Base-by-base conservation (phyloP, 2,113 vertebrate species). In the Pogonocichla stellata region DNA sequence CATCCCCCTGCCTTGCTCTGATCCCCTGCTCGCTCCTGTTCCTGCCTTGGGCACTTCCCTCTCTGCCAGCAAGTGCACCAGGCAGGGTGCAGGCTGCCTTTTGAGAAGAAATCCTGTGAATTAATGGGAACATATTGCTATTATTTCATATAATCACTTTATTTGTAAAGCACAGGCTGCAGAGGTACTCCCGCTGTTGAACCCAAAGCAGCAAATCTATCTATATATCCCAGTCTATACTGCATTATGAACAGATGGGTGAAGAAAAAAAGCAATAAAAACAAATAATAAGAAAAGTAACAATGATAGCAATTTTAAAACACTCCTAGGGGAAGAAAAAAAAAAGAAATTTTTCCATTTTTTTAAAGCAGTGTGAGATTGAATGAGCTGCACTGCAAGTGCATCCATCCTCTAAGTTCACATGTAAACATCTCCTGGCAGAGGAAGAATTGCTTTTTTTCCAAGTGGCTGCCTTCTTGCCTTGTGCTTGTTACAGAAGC, bases 141-240 rank as follows among this genome's bases (percentile, higher is more conserved):
- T 90, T 95, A 91, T 79, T 97, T 86, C 7, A 0, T 90, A 50
- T 78, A 83, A 93, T 81, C 83, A 65, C 77, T 95, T 93, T 72
- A 92, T 96, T 95, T 89, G 83, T 89, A 95, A 91, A 95, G 92
- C 83, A 75, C 94, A 72, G 51, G 77, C 92, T 84, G 86, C 89
- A 92, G n/a, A 92, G 83, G 43, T 88, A 11, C 51, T 92, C 83
- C 83, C 10, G 80, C 95, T 94, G 90, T 53, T 86, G 88, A 93
- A 85, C 85, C 88, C 90, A 90, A 70, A 86, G 86, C 80, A 83
- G 53, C 78, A 95, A 93, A 90, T 78, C 92, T 92, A 29, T 86
- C 80, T 86, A 2, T 86, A 43, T 80, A 71, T 74, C 64, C 60
- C 56, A 61, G 86, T 47, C 75, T 83, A 7, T 62, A 38, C 67